These are phyloP conservation scores for Gavialis gangeticus DNA, from an alignment of 2,113 vertebrate genomes.

Conservation along the genomic window DNA sequence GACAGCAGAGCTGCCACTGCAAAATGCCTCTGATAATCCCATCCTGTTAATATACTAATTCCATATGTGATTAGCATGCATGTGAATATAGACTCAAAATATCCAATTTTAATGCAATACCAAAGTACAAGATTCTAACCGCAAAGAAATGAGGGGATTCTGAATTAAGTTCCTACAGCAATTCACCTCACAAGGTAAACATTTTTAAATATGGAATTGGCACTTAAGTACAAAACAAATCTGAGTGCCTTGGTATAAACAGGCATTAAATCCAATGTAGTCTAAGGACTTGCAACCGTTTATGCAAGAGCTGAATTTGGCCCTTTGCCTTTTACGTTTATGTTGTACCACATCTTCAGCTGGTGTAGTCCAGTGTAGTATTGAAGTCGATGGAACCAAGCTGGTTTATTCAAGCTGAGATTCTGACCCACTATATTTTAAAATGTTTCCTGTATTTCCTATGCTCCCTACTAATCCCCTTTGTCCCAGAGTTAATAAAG, in stretches of 20 bases:
- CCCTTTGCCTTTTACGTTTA: not conserved
- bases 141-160: not conserved
- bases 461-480: not conserved
- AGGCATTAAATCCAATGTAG: not conserved
- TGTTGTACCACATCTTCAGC: not conserved
- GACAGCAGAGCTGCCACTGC: fast-evolving
- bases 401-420: not conserved
- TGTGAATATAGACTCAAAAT: not conserved
- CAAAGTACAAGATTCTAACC: conserved; percentile 29
- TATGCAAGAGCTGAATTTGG: not conserved
- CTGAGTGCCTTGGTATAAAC: not conserved
- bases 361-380: not conserved
- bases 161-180: conserved; percentile 44
- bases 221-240: fast-evolving
- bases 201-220: conserved; percentile 43
- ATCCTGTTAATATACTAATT: not conserved
- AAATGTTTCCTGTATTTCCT: not conserved
- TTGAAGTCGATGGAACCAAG: not conserved
- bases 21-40: not conserved
- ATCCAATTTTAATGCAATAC: not conserved
- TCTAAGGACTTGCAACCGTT: not conserved
- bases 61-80: not conserved
- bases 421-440: too few relatives aligned
- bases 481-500: not conserved
- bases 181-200: conserved; percentile 33